Conservation (phyloP, 2,888 invertebrate species). For the Rhorus exstirpatorius region DNA sequence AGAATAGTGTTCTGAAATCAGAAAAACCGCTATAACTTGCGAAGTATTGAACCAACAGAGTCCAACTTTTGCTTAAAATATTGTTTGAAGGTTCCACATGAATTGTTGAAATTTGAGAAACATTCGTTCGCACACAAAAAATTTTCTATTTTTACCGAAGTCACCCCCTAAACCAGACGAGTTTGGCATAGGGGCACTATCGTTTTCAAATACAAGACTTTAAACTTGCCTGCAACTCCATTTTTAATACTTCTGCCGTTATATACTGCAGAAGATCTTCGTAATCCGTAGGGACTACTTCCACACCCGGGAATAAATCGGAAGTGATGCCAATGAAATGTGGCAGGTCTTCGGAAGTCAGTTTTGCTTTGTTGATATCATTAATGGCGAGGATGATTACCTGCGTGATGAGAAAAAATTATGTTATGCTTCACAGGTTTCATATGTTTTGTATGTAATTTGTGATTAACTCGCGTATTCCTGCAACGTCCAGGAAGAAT, state of each 20-base stretch:
- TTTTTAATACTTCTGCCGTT: slow-evolving; percentile 89
- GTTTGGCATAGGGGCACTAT: not conserved
- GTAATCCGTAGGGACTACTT: slow-evolving; percentile 92
- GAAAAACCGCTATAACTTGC: no score
- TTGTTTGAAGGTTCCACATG: no score
- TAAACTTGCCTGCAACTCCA: slow-evolving; percentile 88
- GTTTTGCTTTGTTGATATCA: slow-evolving; percentile 95
- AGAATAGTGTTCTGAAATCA: no score
- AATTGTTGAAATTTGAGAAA: no score
- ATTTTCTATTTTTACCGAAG: no score
- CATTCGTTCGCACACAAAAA: no score
- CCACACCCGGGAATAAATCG: slow-evolving; percentile 94
- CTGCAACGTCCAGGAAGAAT: not conserved
- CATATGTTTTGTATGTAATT: not conserved
- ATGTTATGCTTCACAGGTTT: not conserved
- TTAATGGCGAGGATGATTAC: slow-evolving; percentile 94
- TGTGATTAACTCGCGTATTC: not conserved
- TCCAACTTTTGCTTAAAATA: no score
- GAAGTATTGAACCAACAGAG: no score
- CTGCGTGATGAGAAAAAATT: slow-evolving; percentile 81
- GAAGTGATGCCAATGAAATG: slow-evolving; percentile 95
- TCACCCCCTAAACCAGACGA: not conserved
- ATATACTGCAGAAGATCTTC: slow-evolving; percentile 89
- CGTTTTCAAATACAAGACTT: not conserved
- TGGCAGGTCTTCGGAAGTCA: slow-evolving; percentile 94